Evolutionary conservation across 2,113 vertebrate genomes (phyloP).

Genomic region (Sisor rabdophorus): DNA sequence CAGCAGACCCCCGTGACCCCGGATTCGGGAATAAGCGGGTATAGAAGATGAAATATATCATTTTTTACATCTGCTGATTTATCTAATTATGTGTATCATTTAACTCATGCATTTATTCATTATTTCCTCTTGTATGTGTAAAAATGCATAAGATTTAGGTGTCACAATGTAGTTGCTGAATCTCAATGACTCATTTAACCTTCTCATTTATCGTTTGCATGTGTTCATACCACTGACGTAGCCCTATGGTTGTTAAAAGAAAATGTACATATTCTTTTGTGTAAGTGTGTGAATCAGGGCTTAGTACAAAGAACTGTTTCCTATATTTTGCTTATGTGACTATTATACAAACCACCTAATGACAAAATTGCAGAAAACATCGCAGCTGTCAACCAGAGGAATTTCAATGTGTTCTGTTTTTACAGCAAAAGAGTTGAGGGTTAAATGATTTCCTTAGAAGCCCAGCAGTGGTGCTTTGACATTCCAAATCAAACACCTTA

Average conservation of each 20-base stretch:
- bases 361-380: neutral
- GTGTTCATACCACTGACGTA: neutral
- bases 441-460: too few species aligned
- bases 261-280: neutral
- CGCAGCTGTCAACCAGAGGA: neutral
- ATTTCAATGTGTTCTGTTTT: too few species aligned
- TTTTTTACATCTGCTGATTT: neutral
- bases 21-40: too few species aligned
- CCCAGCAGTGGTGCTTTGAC: too few species aligned
- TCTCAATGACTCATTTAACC: slow-evolving; percentile 21
- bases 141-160: slow-evolving; percentile 40
- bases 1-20: too few species aligned
- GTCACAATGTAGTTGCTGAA: neutral
- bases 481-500: too few species aligned
- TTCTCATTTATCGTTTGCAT: slow-evolving; percentile 2
- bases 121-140: slow-evolving; percentile 52
- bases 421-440: too few species aligned
- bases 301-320: neutral
- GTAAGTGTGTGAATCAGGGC: slow-evolving; percentile 28
- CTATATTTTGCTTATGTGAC: neutral
- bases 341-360: neutral
- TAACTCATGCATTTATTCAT: slow-evolving; percentile 49
- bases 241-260: neutral
- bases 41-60: too few species aligned
- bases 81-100: neutral